phyloP scores from a whole-genome alignment of 2,888 invertebrate species.

The Aleiodes alternator region DNA sequence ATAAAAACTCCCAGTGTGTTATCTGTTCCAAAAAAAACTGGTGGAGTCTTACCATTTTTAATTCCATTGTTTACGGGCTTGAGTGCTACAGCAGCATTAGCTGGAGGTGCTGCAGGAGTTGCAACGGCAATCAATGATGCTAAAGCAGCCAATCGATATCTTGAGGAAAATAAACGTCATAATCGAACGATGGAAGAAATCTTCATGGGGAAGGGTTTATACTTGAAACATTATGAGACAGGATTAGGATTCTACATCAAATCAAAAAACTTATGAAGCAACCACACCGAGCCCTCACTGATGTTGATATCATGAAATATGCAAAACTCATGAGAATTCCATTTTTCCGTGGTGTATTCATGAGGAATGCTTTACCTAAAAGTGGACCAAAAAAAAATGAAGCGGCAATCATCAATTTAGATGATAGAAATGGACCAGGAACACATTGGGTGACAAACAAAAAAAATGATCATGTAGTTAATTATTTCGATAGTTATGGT shows the following conservation, averaged over 20 bases:
- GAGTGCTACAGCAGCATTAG: slow-evolving; percentile 10
- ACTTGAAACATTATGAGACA: slow-evolving; percentile 57
- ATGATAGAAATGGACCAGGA: slow-evolving; percentile 35
- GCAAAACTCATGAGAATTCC: too few relatives aligned
- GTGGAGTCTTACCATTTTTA: not conserved
- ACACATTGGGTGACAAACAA: slow-evolving; percentile 68
- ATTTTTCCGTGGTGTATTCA: too few relatives aligned
- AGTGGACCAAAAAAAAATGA: too few relatives aligned
- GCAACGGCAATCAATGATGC: not conserved
- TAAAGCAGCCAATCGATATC: not conserved
- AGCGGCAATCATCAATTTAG: slow-evolving; percentile 36
- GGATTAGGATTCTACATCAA: slow-evolving; percentile 50
- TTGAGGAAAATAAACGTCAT: slow-evolving; percentile 63
- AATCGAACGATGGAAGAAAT: slow-evolving; percentile 69
- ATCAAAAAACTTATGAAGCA: slow-evolving; percentile 53
- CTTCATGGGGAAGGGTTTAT: slow-evolving; percentile 65
- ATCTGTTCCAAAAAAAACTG: slow-evolving; percentile 6
- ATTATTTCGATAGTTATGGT: slow-evolving; percentile 71
- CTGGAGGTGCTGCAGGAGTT: slow-evolving; percentile 3
- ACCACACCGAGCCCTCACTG: too few relatives aligned
- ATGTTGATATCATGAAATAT: too few relatives aligned
- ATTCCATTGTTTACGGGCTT: slow-evolving; percentile 14
- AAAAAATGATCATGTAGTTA: slow-evolving; percentile 61
- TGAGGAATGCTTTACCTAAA: too few relatives aligned
- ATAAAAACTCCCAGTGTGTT: not conserved